These are phyloP conservation scores for Pelobates fuscus DNA, from an alignment of 2,113 vertebrate species.

Conservation along the genomic window DNA sequence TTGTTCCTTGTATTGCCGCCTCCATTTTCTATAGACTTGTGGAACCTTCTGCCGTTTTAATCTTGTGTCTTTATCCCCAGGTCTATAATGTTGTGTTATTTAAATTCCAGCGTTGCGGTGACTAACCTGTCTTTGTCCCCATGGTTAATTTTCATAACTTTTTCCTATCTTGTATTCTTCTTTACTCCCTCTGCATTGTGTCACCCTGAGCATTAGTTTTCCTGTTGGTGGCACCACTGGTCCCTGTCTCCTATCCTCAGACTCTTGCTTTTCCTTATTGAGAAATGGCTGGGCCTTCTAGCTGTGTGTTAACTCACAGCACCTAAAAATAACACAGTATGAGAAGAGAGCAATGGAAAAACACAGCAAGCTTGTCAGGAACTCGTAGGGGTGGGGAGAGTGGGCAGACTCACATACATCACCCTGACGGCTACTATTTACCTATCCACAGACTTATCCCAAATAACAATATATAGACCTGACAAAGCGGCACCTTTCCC, in stretches of 20 bases:
- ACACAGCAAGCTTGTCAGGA: constrained; percentile 27
- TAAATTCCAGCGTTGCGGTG: background rate
- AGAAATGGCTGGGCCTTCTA: constrained; percentile 12
- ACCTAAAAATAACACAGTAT: constrained; percentile 39
- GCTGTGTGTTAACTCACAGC: constrained; percentile 30
- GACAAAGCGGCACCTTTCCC: too few species aligned
- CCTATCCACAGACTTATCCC: background rate
- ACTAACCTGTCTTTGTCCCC: background rate
- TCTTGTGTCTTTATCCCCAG: background rate
- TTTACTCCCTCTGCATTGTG: background rate
- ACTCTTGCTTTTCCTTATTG: constrained; percentile 14
- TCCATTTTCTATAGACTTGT: background rate
- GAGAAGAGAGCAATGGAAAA: constrained; percentile 24
- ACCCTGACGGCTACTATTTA: background rate
- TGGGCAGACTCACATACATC: background rate
- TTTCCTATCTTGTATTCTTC: background rate
- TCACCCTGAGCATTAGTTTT: background rate
- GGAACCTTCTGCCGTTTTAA: background rate
- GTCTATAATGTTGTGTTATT: background rate
- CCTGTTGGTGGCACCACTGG: background rate
- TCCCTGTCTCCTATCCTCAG: background rate
- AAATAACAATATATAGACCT: too few species aligned
- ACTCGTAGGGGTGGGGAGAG: constrained; percentile 2
- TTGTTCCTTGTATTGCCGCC: background rate
- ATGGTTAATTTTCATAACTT: background rate